Evolutionary conservation across 2,888 invertebrate species (phyloP), one percentile per base, ranked within the genome.

Genomic region (Tanypteryx hageni): DNA sequence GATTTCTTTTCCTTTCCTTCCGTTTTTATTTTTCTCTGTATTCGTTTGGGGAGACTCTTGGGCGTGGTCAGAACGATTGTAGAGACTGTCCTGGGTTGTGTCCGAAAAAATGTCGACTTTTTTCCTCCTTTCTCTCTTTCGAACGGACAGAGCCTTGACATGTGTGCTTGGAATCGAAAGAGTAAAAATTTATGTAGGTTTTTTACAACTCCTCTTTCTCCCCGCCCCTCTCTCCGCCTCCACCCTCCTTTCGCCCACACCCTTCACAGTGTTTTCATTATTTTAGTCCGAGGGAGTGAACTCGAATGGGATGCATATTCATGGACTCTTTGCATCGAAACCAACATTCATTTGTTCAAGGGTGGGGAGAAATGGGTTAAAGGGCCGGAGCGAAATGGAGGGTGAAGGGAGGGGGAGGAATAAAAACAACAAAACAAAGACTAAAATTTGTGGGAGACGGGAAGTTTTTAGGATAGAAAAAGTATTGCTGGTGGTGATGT

Each of bases 291-390:
- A 31, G n/a, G 44, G 31, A 64, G 44, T 61, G 61, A 64, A 44
- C 27, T 11, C 56, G 16, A 64, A 31, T 44, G 18, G 64, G 18
- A 89, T 89, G 68, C 89, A 89, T 89, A 89, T 89, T 89, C 89
- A 89, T 89, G n/a, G 64, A 64, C 89, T 89, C 89, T 68, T 89
- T 64, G 89, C 89, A 89, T 89, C 89, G 18, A 18, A 89, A 31
- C 64, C 89, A n/a, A 68, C 89, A 56, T 64, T 31, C 64, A 89
- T 89, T 64, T 44, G 64, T 68, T 61, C 44, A n/a, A 4, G 11
- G 31, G 86, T 16, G n/a, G 61, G 86, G 0, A 9, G 85, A 85
- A 58, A 5, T 13, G 16, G 31, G 82, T n/a, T n/a, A 22, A 18
- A 31, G 57, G 56, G 83, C 13, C 56, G 44, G 83, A n/a, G 56